Evolutionary conservation across 2,888 invertebrate genomes (phyloP).

Genomic region (Leptarthrus brevirostris): DNA sequence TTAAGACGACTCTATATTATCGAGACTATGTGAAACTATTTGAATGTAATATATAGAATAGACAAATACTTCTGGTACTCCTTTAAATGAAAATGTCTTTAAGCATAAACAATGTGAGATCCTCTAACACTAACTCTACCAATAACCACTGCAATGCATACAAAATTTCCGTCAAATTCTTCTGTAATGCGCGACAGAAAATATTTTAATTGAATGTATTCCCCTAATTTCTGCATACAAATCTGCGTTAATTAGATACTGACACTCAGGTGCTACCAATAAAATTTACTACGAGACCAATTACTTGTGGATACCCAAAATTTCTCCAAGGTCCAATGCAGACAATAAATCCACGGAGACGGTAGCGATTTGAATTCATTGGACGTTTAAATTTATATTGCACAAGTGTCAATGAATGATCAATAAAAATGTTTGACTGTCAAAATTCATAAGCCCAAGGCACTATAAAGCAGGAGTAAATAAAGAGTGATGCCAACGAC

Average conservation of each 20-base stretch:
- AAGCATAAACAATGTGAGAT: too few species aligned
- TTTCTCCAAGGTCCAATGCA: background rate
- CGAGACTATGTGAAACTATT: too few species aligned
- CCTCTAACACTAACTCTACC: too few species aligned
- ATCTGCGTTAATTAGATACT: constrained; percentile 2
- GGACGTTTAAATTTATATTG: constrained; percentile 18
- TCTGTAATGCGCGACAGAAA: too few species aligned
- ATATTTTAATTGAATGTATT: background rate
- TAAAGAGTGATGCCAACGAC: constrained; percentile 9
- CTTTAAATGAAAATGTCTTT: too few species aligned
- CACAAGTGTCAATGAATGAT: constrained; percentile 45
- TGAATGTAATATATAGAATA: too few species aligned
- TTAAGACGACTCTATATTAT: too few species aligned
- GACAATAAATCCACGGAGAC: background rate
- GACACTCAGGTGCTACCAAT: constrained; percentile 8
- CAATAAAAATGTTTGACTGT: constrained; percentile 45
- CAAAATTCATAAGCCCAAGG: constrained; percentile 30
- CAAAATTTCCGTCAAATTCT: too few species aligned
- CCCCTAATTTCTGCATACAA: constrained; percentile 31
- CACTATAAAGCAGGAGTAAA: background rate
- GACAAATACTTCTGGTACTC: too few species aligned
- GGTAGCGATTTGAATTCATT: constrained; percentile 21
- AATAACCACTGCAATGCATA: too few species aligned
- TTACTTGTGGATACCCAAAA: background rate
- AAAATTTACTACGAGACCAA: background rate